These are phyloP conservation scores for Ivindomyrus marchei DNA, from an alignment of 2,113 vertebrate genomes.

Conservation along the genomic window DNA sequence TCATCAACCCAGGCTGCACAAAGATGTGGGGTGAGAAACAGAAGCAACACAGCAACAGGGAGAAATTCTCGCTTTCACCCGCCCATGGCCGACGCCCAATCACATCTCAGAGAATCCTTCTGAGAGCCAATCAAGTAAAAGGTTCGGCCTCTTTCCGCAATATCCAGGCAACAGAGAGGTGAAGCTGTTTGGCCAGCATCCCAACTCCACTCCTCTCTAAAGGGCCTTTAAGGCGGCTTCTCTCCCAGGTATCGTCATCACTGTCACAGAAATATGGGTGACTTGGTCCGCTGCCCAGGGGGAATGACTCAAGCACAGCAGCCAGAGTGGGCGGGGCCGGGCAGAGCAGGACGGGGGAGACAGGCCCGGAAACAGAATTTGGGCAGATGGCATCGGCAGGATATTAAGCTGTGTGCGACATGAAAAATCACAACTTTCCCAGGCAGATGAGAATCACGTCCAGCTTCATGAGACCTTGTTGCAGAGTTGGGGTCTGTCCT, in stretches of 20 bases:
- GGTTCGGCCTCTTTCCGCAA: background rate
- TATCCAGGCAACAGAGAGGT: background rate
- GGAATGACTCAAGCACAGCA: background rate
- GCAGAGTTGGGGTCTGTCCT: background rate
- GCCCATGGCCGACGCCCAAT: background rate
- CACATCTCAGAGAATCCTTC: background rate
- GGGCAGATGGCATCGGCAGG: background rate
- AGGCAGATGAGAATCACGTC: background rate
- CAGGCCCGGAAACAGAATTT: too few species aligned
- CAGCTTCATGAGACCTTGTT: background rate
- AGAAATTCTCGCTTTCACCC: background rate
- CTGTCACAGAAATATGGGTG: background rate
- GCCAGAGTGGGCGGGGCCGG: background rate
- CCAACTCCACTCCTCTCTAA: background rate
- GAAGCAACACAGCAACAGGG: background rate
- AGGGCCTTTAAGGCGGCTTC: background rate
- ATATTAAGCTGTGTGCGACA: background rate
- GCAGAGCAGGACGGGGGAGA: background rate
- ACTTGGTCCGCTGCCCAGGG: background rate
- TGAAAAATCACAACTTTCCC: background rate
- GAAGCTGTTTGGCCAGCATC: background rate
- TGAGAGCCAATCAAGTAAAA: background rate
- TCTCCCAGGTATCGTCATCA: background rate
- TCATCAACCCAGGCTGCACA: background rate
- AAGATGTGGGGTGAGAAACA: background rate